Percentiles rank a stretch among this genome's conserved stretches.
phyloP scores from a whole-genome alignment of 1,140 invertebrate species.

The Ips nitidus region DNA sequence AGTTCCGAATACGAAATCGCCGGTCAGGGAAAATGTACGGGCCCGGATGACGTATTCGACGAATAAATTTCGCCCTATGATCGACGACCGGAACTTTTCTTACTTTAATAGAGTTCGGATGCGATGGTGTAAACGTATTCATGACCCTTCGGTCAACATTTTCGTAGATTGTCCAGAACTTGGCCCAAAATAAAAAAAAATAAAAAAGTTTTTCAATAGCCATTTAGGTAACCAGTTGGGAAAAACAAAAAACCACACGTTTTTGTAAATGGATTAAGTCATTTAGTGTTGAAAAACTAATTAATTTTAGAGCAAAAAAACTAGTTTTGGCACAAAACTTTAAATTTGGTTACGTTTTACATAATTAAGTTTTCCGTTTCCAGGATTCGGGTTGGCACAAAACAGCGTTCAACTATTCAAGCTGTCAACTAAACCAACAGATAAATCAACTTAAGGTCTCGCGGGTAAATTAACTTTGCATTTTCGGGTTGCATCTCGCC shows the following conservation, averaged over 20 bases:
- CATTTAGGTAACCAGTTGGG: no score
- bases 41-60: slow-evolving; percentile 21
- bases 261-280: no score
- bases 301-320: no score
- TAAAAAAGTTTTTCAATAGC: no score
- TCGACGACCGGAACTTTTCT: slow-evolving; percentile 32
- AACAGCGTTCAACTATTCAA: no score
- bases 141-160: no score
- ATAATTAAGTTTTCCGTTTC: background rate
- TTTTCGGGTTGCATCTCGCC: background rate
- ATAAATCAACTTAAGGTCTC: slow-evolving; percentile 3
- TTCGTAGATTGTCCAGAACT: no score
- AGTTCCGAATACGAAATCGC: slow-evolving; percentile 29
- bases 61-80: slow-evolving; percentile 31
- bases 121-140: no score
- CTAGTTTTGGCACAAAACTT: background rate
- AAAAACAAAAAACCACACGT: no score
- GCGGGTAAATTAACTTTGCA: background rate
- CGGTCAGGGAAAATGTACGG: slow-evolving; percentile 32
- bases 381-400: no score
- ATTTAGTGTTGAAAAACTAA: no score
- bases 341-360: background rate
- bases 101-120: background rate
- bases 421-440: background rate
- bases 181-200: no score